These are phyloP conservation scores for Alethe castanea DNA, from an alignment of 2,113 vertebrate species.

Conservation along the genomic window DNA sequence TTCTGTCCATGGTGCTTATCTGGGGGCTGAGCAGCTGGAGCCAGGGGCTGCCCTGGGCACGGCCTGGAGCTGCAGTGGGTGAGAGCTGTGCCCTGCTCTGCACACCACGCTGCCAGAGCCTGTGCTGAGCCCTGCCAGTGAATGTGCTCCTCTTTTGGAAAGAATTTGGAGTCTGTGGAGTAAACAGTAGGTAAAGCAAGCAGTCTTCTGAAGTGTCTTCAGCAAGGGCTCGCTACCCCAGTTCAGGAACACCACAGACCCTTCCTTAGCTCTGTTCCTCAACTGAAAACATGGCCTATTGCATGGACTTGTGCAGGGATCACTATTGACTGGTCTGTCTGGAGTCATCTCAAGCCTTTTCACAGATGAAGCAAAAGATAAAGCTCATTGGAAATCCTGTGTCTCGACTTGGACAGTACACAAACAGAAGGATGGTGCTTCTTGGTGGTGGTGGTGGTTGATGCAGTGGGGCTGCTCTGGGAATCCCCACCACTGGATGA, in stretches of 20 bases:
- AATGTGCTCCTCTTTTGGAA: neutral
- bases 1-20: constrained; percentile 1
- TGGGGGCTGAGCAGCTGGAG: neutral
- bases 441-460: neutral
- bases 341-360: neutral
- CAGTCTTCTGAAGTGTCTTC: neutral
- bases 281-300: neutral
- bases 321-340: neutral
- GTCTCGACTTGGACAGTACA: neutral
- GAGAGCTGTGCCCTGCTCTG: neutral
- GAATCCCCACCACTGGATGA: neutral
- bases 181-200: neutral
- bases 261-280: neutral
- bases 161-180: neutral
- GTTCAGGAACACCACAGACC: neutral
- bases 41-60: neutral
- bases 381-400: neutral
- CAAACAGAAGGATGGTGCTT: neutral
- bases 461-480: neutral
- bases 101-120: neutral
- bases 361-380: neutral
- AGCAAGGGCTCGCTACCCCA: neutral
- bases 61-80: rapidly evolving
- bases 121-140: rapidly evolving
- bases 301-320: neutral